Conservation (phyloP, 2,113 vertebrate genomes). For the Steatornis caripensis region DNA sequence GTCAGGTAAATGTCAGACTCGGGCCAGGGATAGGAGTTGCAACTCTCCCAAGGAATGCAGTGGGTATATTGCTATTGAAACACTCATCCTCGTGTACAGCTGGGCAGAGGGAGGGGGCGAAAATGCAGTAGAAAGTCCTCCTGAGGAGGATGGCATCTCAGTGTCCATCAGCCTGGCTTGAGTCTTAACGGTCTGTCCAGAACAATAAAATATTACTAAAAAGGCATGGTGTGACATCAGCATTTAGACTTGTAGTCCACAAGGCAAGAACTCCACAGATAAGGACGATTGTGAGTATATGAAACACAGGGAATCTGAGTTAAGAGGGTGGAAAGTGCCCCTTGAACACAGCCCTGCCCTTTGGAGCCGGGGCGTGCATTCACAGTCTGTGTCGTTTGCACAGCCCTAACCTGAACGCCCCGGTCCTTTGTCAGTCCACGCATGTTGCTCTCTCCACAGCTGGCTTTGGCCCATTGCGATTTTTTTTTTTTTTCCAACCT, state of each 20-base stretch:
- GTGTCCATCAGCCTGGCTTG: neutral
- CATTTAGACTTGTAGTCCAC: constrained; percentile 9
- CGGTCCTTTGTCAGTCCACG: neutral
- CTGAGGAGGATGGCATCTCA: neutral
- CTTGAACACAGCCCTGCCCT: neutral
- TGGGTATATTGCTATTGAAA: constrained; percentile 16
- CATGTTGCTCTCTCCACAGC: neutral
- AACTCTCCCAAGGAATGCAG: neutral
- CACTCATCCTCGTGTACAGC: neutral
- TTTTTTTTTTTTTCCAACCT: neutral
- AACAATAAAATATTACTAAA: neutral
- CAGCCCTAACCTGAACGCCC: neutral
- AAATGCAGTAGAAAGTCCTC: neutral
- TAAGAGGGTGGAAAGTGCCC: neutral
- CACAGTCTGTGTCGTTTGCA: neutral
- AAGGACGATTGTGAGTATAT: neutral
- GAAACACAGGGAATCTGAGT: neutral
- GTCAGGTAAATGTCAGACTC: neutral
- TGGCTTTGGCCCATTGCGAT: constrained; percentile 28
- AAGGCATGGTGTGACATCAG: constrained; percentile 19
- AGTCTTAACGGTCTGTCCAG: neutral
- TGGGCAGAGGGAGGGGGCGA: neutral
- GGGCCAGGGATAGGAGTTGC: neutral
- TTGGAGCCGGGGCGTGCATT: neutral
- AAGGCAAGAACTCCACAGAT: constrained; percentile 63